These are phyloP conservation scores for Psammodynastes pulverulentus DNA, from an alignment of 2,113 vertebrate species.

Conservation along the genomic window DNA sequence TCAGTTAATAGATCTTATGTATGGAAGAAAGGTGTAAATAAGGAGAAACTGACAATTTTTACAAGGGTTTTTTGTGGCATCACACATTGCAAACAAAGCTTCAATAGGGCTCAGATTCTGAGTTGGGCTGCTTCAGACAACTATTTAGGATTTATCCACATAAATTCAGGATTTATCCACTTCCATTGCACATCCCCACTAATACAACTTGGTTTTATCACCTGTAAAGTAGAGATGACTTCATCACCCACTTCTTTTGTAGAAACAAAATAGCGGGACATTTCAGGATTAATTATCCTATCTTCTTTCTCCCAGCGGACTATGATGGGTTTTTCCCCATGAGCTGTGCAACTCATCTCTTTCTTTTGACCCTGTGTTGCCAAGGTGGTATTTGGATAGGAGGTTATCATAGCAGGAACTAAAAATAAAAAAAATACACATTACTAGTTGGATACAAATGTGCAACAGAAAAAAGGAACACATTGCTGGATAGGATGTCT, in stretches of 20 bases:
- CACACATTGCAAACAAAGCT: neutral
- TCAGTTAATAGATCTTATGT: neutral
- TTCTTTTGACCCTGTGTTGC: constrained; percentile 97
- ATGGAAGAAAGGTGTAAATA: neutral
- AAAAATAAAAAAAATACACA: constrained; percentile 34
- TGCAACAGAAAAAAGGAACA: neutral
- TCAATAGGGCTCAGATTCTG: neutral
- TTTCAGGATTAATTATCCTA: constrained; percentile 95
- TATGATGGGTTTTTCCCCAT: constrained; percentile 97
- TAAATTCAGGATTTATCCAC: neutral
- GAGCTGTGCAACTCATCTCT: constrained; percentile 92
- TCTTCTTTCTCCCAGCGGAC: constrained; percentile 99
- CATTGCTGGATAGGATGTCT: neutral
- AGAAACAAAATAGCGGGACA: constrained; percentile 92
- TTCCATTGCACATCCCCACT: neutral
- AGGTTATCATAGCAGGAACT: constrained; percentile 99
- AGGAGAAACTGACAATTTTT: neutral
- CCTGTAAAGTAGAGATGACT: constrained; percentile 93
- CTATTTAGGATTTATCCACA: neutral
- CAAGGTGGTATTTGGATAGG: constrained; percentile 96
- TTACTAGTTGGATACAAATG: neutral
- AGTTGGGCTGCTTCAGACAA: neutral
- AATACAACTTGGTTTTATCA: constrained; percentile 37
- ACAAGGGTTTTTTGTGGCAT: neutral
- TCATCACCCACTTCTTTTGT: constrained; percentile 93